Conservation (phyloP, 2,888 invertebrate genomes). For the Polyommatus icarus region DNA sequence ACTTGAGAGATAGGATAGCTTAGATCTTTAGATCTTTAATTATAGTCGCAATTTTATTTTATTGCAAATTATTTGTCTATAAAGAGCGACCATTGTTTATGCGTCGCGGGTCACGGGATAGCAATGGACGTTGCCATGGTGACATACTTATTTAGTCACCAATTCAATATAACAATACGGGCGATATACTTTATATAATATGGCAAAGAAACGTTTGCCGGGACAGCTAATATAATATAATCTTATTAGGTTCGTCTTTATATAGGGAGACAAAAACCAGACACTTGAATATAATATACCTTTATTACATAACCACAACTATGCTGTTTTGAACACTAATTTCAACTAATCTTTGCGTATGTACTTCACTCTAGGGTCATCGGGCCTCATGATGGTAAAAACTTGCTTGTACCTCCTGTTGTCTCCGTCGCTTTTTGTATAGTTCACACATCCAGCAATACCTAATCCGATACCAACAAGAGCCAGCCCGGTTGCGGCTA, state of each 20-base stretch:
- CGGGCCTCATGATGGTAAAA: constrained; percentile 84
- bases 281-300: constrained; percentile 24
- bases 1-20: too few species aligned
- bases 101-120: too few species aligned
- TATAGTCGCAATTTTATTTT: too few species aligned
- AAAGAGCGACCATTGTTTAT: too few species aligned
- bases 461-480: constrained; percentile 79
- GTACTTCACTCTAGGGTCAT: constrained; percentile 82
- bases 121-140: too few species aligned
- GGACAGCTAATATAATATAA: too few species aligned
- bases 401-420: constrained; percentile 83
- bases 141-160: too few species aligned
- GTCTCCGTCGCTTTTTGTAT: constrained; percentile 82
- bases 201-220: too few species aligned
- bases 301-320: constrained; percentile 71
- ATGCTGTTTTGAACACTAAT: constrained; percentile 34
- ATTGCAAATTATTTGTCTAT: too few species aligned
- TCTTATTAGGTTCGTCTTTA: neutral
- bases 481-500: constrained; percentile 81
- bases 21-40: too few species aligned
- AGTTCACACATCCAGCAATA: constrained; percentile 68
- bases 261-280: neutral
- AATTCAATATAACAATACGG: too few species aligned
- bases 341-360: constrained; percentile 75
- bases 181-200: too few species aligned